Evolutionary conservation across 2,888 invertebrate genomes (phyloP), one percentile per base, ranked within the genome.

Genomic region (Stenodema calcarata): DNA sequence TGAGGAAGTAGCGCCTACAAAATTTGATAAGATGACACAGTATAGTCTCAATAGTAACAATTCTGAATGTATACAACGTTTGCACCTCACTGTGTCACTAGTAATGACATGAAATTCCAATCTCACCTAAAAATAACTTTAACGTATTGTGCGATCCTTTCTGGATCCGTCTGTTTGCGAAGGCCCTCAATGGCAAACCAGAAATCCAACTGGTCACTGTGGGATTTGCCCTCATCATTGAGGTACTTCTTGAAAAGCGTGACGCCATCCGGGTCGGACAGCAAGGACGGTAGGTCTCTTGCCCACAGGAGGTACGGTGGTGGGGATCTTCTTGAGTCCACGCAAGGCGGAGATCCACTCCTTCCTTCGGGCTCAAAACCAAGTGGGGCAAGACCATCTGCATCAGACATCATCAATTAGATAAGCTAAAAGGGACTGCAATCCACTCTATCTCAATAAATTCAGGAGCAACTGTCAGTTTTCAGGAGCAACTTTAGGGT

Each of bases 101-200:
- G 12, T 47, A 9, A 47, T 47, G 6, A 28, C 14, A 62, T 62
- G 62, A 54, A 54, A 11, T 18, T 23, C 23, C 35, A 47, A 28
- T 47, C 62, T 92, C 89, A 95, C 95, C 95, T 95, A 92, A 96
- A 95, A 91, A 96, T 96, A 90, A 95, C 95, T 92, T 95, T 96
- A 90, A 97, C 95, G 91, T 97, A 94, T 91, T 94, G 94, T 89
- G 93, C 93, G 86, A 94, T 93, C 90, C 93, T 93, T 90, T 95
- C 95, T 0, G 94, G 94, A 91, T 95, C 95, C 89, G 92, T 91
- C 92, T 96, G 95, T 91, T 95, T 95, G 90, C 95, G 95, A 90
- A 96, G 94, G 85, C 97, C 96, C 91, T 96, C 95, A 92, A 97
- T 97, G 82, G 98, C 98, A 92, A 98, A 98, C 95, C 97, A 98